These are phyloP conservation scores for Diceros bicornis DNA, from an alignment of 2,797 vertebrate species.

Conservation along the genomic window DNA sequence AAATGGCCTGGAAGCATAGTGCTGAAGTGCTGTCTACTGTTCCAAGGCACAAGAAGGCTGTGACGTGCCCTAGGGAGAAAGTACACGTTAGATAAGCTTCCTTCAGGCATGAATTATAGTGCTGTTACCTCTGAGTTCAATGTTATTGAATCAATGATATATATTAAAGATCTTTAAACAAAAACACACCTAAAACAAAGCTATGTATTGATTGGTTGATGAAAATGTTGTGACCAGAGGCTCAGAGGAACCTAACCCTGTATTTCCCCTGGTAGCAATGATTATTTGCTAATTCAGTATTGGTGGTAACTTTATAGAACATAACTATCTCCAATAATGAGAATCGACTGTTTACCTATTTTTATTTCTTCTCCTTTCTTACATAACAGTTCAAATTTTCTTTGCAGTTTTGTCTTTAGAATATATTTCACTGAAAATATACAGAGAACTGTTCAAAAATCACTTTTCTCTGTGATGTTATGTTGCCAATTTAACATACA, in stretches of 20 bases:
- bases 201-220: not conserved
- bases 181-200: not conserved
- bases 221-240: not conserved
- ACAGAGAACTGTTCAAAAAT: not conserved
- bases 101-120: not conserved
- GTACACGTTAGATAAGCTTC: not conserved
- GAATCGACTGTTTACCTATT: not conserved
- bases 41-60: not conserved
- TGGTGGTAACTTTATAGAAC: not conserved
- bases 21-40: not conserved
- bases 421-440: not conserved
- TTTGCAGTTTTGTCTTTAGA: not conserved
- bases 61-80: not conserved
- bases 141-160: not conserved
- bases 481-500: slow-evolving; percentile 1
- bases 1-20: not conserved
- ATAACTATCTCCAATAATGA: not conserved
- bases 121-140: not conserved
- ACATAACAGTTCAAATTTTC: not conserved
- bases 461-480: not conserved
- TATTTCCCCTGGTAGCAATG: not conserved
- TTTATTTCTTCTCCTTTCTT: not conserved
- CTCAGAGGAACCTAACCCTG: not conserved
- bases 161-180: not conserved
- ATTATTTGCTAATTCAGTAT: not conserved